Evolutionary conservation across 2,113 vertebrate genomes (phyloP).

Genomic region (Microcebus ravelobensis): DNA sequence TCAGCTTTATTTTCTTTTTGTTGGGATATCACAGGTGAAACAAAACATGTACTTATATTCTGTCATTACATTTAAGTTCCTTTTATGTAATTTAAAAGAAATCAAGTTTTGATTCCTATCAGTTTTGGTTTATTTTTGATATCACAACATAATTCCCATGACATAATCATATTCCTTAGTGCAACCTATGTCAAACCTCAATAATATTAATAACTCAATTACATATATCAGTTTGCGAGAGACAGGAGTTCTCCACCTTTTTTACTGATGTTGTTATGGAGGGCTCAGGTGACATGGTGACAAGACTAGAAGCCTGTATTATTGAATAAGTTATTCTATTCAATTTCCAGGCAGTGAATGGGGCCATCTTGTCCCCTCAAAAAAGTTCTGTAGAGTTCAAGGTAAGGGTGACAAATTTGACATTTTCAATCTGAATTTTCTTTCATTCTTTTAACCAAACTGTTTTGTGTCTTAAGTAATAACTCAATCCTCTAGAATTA

Average conservation of each 20-base stretch:
- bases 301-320: neutral
- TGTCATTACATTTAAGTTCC: neutral
- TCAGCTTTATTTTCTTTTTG: neutral
- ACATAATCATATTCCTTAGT: neutral
- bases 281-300: neutral
- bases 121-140: neutral
- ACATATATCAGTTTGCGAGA: neutral
- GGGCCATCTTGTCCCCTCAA: neutral
- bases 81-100: neutral
- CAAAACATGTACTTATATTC: neutral
- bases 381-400: neutral
- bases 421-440: neutral
- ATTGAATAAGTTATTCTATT: neutral
- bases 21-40: neutral
- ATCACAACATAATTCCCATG: neutral
- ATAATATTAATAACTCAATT: neutral
- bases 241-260: neutral
- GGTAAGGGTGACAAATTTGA: neutral
- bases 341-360: neutral
- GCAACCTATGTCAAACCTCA: neutral
- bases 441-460: neutral
- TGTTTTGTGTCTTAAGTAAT: neutral
- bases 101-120: neutral
- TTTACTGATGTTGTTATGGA: neutral
- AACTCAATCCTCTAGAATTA: neutral